Evolutionary conservation across 2,888 invertebrate genomes (phyloP).

Genomic region (Chrysotoxum bicinctum): DNA sequence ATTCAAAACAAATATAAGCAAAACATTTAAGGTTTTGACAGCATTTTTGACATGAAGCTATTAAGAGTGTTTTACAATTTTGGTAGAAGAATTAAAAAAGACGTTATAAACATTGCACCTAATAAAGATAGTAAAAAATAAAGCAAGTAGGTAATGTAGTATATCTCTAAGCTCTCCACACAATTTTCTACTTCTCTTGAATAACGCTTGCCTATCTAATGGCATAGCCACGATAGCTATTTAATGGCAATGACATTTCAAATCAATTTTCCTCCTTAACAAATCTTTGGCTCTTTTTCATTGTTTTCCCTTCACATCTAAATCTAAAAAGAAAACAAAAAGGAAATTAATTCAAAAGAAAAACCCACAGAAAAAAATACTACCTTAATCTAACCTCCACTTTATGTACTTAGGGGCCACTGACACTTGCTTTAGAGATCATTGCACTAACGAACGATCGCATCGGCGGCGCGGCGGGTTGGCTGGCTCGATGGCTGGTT

Average conservation of each 20-base stretch:
- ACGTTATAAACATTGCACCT: too few relatives aligned
- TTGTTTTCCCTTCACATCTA: conserved; percentile 2
- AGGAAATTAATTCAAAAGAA: conserved; percentile 22
- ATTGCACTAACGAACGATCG: conserved; percentile 76
- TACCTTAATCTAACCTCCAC: conserved; percentile 60
- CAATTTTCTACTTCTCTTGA: not conserved
- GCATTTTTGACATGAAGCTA: too few relatives aligned
- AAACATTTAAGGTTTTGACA: too few relatives aligned
- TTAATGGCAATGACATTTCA: conserved; percentile 21
- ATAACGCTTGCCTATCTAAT: not conserved
- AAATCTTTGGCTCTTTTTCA: not conserved
- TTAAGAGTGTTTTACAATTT: too few relatives aligned
- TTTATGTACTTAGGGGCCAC: conserved; percentile 75
- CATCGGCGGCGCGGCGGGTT: not conserved
- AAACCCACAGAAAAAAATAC: conserved; percentile 21
- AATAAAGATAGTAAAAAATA: too few relatives aligned
- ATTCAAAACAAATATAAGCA: too few relatives aligned
- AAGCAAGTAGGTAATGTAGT: too few relatives aligned
- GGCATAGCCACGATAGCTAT: not conserved
- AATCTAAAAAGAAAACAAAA: not conserved
- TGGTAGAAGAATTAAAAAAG: too few relatives aligned
- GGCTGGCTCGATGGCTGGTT: conserved; percentile 55
- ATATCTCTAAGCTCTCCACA: not conserved
- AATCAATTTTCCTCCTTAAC: not conserved
- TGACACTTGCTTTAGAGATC: conserved; percentile 79